Evolutionary conservation across 2,888 invertebrate species (phyloP), one percentile per base, ranked within the genome.

Genomic region (Lymantria monacha): DNA sequence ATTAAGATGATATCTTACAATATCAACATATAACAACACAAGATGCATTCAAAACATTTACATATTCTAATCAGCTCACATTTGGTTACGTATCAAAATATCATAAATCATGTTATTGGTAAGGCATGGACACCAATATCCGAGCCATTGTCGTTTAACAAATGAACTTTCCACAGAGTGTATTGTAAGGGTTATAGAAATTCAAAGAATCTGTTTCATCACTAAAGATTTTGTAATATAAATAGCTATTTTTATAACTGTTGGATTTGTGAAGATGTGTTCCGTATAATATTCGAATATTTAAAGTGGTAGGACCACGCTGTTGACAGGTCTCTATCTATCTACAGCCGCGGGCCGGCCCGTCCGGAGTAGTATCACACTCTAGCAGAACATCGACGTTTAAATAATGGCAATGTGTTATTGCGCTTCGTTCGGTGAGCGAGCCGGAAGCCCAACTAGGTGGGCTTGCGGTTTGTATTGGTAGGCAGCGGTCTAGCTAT

Each of bases 91-190:
- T 51, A 52, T 53, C 33, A 41, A 36, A 37, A 49, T 52, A 40
- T 31, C 44, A 59, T 64, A 53, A 67, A 67, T 67, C 64, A 61
- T 55, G 0, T 14, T 53, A 46, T 51, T 57, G 46, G 44, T 56
- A 56, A 42, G 14, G 30, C 48, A 57, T 51, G 38, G 51, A 48
- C 37, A 57, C 51, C 48, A 53, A 53, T 62, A 58, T 54, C 45
- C 47, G 36, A 53, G 53, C 66, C 53, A 61, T 67, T 67, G 69
- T 67, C 48, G 47, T 61, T 64, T 61, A 61, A 68, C 51, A 66
- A 64, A 67, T 64, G 67, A 58, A 63, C 50, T 54, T 53, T 51
- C 48, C 37, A 49, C 55, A 57, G 61, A 42, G n/a, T n/a, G 36
- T 52, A 59, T 55, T 57, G 48, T 42, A 42, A 56, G 44, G n/a